Evolutionary conservation across 2,113 vertebrate genomes (phyloP).

Genomic region (Xiphophorus hellerii): DNA sequence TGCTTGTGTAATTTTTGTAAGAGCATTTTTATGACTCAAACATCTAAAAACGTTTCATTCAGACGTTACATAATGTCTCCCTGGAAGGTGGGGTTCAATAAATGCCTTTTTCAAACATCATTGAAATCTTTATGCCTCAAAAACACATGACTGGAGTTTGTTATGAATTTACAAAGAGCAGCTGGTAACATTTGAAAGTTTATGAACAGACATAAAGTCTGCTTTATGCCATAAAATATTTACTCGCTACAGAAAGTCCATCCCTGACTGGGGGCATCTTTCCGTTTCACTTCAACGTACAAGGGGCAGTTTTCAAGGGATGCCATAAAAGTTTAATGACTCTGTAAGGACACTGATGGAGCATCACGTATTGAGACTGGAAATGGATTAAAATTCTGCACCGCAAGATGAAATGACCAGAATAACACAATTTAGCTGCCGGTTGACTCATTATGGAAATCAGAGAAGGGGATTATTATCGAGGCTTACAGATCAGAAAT

Average conservation of each 20-base stretch:
- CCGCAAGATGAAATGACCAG: not conserved
- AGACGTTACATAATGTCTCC: too few species aligned
- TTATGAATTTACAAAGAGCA: not conserved
- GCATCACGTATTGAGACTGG: not conserved
- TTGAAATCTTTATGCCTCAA: not conserved
- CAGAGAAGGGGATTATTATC: slow-evolving; percentile 16
- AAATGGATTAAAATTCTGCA: not conserved
- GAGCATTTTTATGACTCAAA: too few species aligned
- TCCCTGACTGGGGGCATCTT: not conserved
- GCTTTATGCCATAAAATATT: not conserved
- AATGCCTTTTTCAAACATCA: not conserved
- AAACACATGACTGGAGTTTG: not conserved
- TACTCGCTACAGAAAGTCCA: not conserved
- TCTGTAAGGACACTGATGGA: not conserved
- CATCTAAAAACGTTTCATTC: too few species aligned
- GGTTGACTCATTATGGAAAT: slow-evolving; percentile 27
- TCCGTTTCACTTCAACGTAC: not conserved
- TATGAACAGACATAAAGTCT: not conserved
- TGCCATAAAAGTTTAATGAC: not conserved
- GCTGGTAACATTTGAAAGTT: not conserved
- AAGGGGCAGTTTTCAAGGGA: slow-evolving; percentile 1
- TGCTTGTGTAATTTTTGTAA: too few species aligned
- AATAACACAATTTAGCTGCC: slow-evolving; percentile 15
- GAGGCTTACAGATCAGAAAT: slow-evolving; percentile 6
- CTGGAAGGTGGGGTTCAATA: too few species aligned